Conservation (phyloP, 2,888 invertebrate genomes). For the Antitype chi region DNA sequence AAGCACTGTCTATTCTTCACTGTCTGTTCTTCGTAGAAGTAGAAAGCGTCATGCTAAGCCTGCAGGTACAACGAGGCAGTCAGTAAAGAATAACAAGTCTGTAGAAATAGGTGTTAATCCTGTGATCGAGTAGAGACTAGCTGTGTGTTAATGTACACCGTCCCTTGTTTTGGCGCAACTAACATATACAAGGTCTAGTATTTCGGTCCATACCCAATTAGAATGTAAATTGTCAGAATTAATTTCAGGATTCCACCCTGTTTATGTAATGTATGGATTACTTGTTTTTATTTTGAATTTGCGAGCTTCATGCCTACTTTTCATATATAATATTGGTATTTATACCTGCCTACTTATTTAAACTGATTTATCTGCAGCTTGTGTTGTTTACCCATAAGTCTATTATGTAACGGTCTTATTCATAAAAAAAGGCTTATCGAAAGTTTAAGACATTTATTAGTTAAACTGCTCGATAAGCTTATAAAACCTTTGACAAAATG, state of each 20-base stretch:
- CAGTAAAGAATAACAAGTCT: too few species aligned
- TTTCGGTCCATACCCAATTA: slow-evolving; percentile 59
- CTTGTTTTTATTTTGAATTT: slow-evolving; percentile 8
- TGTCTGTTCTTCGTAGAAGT: too few species aligned
- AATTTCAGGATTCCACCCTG: slow-evolving; percentile 32
- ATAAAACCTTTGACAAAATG: too few species aligned
- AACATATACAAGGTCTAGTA: slow-evolving; percentile 28
- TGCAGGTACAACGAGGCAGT: too few species aligned
- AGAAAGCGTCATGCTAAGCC: too few species aligned
- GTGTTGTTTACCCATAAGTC: neutral
- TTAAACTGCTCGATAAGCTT: too few species aligned
- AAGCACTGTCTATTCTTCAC: too few species aligned
- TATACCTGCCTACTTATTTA: too few species aligned
- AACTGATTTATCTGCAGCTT: neutral
- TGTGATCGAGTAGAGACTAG: slow-evolving; percentile 28
- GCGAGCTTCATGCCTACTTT: neutral
- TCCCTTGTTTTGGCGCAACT: slow-evolving; percentile 22
- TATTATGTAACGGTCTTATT: too few species aligned
- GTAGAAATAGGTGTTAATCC: slow-evolving; percentile 11
- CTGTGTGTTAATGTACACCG: slow-evolving; percentile 51
- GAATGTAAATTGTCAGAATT: slow-evolving; percentile 61
- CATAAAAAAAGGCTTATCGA: too few species aligned
- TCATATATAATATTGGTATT: neutral
- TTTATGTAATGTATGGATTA: slow-evolving; percentile 9
- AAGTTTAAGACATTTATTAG: too few species aligned